Evolutionary conservation across 2,113 vertebrate genomes (phyloP).

Genomic region (Actenoides lindsayi): DNA sequence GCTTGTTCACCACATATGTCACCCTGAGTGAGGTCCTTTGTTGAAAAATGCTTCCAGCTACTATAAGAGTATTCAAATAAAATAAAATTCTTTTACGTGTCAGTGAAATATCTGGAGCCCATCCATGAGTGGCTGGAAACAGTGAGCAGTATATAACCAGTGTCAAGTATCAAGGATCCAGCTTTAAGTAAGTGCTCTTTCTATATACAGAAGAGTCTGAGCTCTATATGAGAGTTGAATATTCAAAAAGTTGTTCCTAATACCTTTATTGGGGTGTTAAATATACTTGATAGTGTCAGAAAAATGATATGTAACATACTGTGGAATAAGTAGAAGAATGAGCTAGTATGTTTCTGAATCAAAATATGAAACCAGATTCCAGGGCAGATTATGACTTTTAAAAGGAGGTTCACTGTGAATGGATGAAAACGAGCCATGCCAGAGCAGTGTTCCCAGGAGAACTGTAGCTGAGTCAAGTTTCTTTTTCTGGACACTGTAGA

Average conservation of each 20-base stretch:
- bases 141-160: neutral
- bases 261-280: neutral
- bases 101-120: slow-evolving; percentile 31
- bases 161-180: neutral
- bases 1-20: neutral
- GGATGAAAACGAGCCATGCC: slow-evolving; percentile 13
- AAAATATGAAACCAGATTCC: slow-evolving; percentile 9
- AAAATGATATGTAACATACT: neutral
- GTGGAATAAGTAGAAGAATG: neutral
- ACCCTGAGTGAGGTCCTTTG: slow-evolving; percentile 9
- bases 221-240: neutral
- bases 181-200: neutral
- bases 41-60: slow-evolving; percentile 40
- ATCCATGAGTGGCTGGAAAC: slow-evolving; percentile 35
- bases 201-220: neutral
- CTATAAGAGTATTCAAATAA: slow-evolving; percentile 13
- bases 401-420: slow-evolving; percentile 24
- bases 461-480: slow-evolving; percentile 15
- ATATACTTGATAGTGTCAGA: neutral
- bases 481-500: slow-evolving; percentile 9
- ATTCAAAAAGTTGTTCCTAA: neutral
- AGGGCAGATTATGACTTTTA: slow-evolving; percentile 20
- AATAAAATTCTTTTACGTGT: slow-evolving; percentile 32
- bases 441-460: slow-evolving; percentile 2
- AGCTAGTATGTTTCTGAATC: slow-evolving; percentile 16